A percentile compares a stretch with the other conserved stretches of the same genome.
These are phyloP conservation scores for Drosophila hamatofila DNA, from an alignment of 2,888 invertebrate genomes.

Conservation along the genomic window DNA sequence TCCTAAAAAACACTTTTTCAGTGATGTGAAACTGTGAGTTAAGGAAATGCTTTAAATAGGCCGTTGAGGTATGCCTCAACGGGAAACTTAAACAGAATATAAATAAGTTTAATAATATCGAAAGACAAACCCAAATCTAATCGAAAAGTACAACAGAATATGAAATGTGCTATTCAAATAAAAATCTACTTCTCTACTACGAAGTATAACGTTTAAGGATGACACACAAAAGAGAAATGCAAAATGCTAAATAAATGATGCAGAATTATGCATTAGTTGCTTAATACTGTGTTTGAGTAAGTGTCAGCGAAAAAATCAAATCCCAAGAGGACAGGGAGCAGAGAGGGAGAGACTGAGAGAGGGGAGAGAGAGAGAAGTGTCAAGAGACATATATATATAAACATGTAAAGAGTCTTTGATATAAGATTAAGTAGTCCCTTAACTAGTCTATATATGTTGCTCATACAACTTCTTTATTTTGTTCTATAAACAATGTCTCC, in stretches of 20 bases:
- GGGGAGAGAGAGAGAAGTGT: no score
- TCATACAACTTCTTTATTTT: background rate
- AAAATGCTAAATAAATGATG: slow-evolving; percentile 1
- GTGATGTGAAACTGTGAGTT: no score
- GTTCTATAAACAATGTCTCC: background rate
- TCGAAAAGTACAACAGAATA: background rate
- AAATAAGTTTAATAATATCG: background rate
- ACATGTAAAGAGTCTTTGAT: background rate
- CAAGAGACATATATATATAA: no score
- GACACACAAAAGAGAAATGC: background rate
- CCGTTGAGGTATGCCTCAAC: no score
- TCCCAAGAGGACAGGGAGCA: background rate
- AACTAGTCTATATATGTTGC: background rate
- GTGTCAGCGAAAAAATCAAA: background rate
- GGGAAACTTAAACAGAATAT: no score
- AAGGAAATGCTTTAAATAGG: no score
- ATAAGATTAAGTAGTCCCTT: background rate
- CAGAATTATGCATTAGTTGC: background rate
- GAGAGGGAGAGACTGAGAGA: background rate
- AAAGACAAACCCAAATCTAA: background rate
- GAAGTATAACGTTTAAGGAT: slow-evolving; percentile 7
- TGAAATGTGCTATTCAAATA: no score
- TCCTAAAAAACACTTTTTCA: no score
- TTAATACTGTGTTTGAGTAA: background rate
- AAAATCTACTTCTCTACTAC: background rate